Percentiles rank a stretch among this genome's conserved stretches.
Evolutionary conservation across 2,888 invertebrate species (phyloP).

Genomic region (Schrankia costaestrigalis): DNA sequence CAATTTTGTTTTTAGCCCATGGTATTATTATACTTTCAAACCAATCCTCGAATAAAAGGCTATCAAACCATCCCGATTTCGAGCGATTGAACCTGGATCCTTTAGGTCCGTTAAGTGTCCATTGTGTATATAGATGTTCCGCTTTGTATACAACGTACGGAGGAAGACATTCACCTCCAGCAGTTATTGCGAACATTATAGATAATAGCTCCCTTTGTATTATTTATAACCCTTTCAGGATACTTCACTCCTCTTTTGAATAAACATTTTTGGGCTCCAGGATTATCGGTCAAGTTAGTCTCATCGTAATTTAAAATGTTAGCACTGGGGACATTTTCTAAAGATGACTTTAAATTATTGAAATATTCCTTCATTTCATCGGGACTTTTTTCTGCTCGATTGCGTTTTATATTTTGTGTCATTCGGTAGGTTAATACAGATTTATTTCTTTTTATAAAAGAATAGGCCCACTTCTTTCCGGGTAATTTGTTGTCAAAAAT

Average conservation of each 20-base stretch:
- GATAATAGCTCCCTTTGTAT: background rate
- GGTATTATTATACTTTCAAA: background rate
- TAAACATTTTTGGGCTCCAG: background rate
- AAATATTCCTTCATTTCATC: constrained; percentile 1
- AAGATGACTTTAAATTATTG: background rate
- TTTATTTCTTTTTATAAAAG: background rate
- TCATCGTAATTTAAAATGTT: constrained; percentile 12
- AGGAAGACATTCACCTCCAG: constrained; percentile 1
- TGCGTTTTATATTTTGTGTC: background rate
- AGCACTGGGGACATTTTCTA: background rate
- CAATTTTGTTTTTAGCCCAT: background rate
- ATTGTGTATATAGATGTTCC: no score
- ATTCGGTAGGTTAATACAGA: no score
- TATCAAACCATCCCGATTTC: background rate
- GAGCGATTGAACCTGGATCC: no score
- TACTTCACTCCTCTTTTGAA: no score
- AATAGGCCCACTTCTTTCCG: no score
- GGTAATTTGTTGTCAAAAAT: constrained; percentile 1
- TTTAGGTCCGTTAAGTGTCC: no score
- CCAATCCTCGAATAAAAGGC: background rate
- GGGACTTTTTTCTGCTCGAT: background rate
- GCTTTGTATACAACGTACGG: no score
- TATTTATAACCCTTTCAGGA: background rate
- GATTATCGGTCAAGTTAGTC: constrained; percentile 3
- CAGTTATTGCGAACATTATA: background rate